A percentile compares a stretch with the other conserved stretches of the same genome.
Evolutionary conservation across 2,888 invertebrate genomes (phyloP).

Genomic region (Eugnorisma glareosa): DNA sequence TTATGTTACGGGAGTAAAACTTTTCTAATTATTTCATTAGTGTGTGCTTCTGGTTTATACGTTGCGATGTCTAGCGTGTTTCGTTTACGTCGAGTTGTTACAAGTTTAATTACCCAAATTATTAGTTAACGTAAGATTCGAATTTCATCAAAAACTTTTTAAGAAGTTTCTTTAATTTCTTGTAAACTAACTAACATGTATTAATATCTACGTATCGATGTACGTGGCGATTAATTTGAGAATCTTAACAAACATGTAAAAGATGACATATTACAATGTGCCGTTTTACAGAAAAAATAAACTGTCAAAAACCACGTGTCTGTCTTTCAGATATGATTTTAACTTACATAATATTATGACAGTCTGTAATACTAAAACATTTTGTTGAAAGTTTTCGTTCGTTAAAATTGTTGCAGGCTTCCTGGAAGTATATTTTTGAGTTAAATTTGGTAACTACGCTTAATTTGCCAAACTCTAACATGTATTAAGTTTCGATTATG

Average conservation of each 20-base stretch:
- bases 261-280: neutral
- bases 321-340: neutral
- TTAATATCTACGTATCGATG: neutral
- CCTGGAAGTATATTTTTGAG: neutral
- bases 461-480: neutral
- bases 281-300: neutral
- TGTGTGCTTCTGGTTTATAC: conserved; percentile 21
- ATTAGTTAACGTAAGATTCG: conserved; percentile 6
- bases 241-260: neutral
- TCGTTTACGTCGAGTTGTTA: conserved; percentile 22
- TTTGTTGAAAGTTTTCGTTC: conserved; percentile 11
- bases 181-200: neutral
- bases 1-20: conserved; percentile 54
- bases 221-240: neutral
- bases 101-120: conserved; percentile 36
- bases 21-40: conserved; percentile 67
- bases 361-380: neutral
- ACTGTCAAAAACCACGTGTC: conserved; percentile 6
- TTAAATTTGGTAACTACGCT: neutral
- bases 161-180: neutral
- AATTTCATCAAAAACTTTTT: neutral
- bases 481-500: neutral
- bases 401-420: conserved; percentile 16
- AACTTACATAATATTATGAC: neutral
- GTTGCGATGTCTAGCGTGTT: conserved; percentile 13